Evolutionary conservation across 2,888 invertebrate genomes (phyloP), one percentile per base, ranked within the genome.

Genomic region (Anagyrus pseudococci): DNA sequence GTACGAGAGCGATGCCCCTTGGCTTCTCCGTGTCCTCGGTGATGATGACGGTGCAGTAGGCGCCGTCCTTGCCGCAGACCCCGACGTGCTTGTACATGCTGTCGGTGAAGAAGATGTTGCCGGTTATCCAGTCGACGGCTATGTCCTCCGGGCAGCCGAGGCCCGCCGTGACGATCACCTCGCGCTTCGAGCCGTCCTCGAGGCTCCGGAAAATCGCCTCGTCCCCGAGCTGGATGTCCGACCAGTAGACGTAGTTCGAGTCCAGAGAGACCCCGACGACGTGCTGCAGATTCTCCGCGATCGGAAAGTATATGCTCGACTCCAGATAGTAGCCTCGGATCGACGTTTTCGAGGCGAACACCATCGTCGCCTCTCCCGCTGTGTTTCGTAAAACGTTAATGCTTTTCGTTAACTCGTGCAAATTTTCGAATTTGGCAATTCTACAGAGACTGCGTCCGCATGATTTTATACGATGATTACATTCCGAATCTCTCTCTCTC

Each of bases 51-150:
- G 87, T 83, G 69, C 93, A 94, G 37, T 84, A 82, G 4, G 82
- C 74, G 0, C 90, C 92, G 71, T 90, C 85, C n/a, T 83, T 83
- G 0, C 83, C 84, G 72, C 94, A 94, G 2, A 89, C 93, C 0
- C 88, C 89, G 66, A 94, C 89, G 72, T 88, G 87, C 17, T 87
- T 86, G 69, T 87, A 83, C 40, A 85, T 85, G 0, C 87, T 85
- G 75, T 94, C 94, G 2, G 90, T 89, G 76, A 94, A 92, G 80
- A 94, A 94, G 43, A 95, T 85, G 76, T 93, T 93, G 0, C 87
- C 86, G 0, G 91, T 92, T 7, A 91, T 74, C 88, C 89, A 91
- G 79, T 93, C 93, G 22, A 92, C 82, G 0, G 90, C 89, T 58
- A 94, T 82, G 70, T 91, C 91, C 66, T 92, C 92, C 0, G 92